These are phyloP conservation scores for Triplophysa bombifrons DNA, from an alignment of 2,797 vertebrate genomes.

Conservation along the genomic window DNA sequence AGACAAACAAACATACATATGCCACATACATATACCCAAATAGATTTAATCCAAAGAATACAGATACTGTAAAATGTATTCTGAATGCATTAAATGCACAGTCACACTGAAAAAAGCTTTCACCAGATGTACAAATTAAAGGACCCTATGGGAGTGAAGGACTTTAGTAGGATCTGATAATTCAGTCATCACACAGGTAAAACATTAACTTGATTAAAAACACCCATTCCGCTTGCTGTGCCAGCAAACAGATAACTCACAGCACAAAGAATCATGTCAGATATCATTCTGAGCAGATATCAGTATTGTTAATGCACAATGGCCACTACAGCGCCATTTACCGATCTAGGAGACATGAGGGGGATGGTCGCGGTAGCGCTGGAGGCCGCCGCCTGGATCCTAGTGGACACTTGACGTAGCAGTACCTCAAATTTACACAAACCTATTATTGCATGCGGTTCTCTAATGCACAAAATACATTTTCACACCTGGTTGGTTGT, in stretches of 20 bases:
- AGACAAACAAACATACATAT: no score
- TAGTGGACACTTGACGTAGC: conserved; percentile 57
- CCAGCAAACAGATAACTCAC: background rate
- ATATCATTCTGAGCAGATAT: conserved; percentile 35
- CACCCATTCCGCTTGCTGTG: background rate
- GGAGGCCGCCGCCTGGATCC: conserved; percentile 58
- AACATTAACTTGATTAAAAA: conserved; percentile 22
- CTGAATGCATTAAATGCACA: background rate
- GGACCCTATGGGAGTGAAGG: background rate
- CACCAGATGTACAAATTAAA: background rate
- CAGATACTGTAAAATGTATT: background rate
- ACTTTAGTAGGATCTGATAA: background rate
- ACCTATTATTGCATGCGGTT: conserved; percentile 50
- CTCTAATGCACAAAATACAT: background rate
- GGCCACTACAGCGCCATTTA: conserved; percentile 54
- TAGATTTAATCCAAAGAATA: background rate
- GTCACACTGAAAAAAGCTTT: background rate
- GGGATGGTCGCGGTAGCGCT: conserved; percentile 50
- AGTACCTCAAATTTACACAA: conserved; percentile 64
- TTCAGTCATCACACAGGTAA: background rate
- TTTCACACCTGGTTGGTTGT: background rate
- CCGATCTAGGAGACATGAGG: conserved; percentile 53
- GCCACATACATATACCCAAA: no score
- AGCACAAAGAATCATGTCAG: conserved; percentile 18
- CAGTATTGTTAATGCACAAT: conserved; percentile 66